Base-by-base conservation (phyloP, 2,888 invertebrate species). In the Silvanus unidentatus region DNA sequence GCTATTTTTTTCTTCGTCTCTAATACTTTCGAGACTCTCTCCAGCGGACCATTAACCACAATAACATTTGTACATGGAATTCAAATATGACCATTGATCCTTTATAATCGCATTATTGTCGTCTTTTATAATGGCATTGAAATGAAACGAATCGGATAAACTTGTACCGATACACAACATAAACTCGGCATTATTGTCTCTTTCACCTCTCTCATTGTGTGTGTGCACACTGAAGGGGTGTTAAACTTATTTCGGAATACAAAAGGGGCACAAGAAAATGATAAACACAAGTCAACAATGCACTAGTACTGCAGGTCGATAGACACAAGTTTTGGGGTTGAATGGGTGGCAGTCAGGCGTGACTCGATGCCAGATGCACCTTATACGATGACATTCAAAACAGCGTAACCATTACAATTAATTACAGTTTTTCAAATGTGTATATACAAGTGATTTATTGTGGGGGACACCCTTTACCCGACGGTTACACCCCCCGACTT, bases 301-400 rank as follows among this genome's bases (percentile, higher is more conserved):
- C 22, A 22, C n/a, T n/a, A n/a, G n/a, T n/a, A n/a, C n/a, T n/a
- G n/a, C n/a, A n/a, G n/a, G n/a, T n/a, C n/a, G n/a, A n/a, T n/a
- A n/a, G n/a, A n/a, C 10, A 8, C 28, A 8, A 28, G 28, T 28
- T 28, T 4, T 32, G 39, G 48, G 40, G 38, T 39, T 45, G 43
- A 43, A 48, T 50, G 47, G 40, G 47, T 44, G 34, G 44, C 47
- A 50, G 40, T 53, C 54, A 57, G 57, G 58, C 57, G 56, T 57
- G 57, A 58, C 59, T 3, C 4, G 52, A 52, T 44, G 57, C 55
- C 56, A 58, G 55, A 61, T 61, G 60, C 53, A 56, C 58, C 59
- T 58, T 58, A 53, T 55, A 52, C 44, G 48, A 49, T 49, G 36
- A 40, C 50, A 22, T 22, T 22, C 22, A 22, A 22, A 22, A 22